A percentile compares a stretch with the other conserved stretches of the same genome.
Evolutionary conservation across 2,888 invertebrate genomes (phyloP).

Genomic region (Dryomyza anilis): DNA sequence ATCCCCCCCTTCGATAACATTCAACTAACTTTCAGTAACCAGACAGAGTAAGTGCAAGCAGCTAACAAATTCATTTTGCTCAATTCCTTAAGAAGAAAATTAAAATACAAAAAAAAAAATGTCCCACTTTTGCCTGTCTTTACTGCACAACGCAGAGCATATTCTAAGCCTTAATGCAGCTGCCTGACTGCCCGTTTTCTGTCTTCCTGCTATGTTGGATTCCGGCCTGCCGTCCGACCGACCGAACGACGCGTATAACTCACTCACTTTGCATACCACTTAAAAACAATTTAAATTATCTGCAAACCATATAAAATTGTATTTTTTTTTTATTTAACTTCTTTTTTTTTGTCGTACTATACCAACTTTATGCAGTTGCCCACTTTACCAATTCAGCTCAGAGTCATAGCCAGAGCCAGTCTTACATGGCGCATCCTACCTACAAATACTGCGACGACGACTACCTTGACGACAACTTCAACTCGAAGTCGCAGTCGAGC

Average conservation of each 20-base stretch:
- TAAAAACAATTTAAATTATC: slow-evolving; percentile 37
- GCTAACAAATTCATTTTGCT: slow-evolving; percentile 1
- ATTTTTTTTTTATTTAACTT: slow-evolving; percentile 13
- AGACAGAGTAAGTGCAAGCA: neutral
- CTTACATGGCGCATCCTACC: too few species aligned
- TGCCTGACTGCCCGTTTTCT: neutral
- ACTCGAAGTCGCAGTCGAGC: too few species aligned
- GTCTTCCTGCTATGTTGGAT: too few species aligned
- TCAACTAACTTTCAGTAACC: neutral
- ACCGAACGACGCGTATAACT: slow-evolving; percentile 2
- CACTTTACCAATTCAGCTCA: too few species aligned
- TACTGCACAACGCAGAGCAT: too few species aligned
- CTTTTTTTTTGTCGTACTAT: neutral
- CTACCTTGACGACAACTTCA: too few species aligned
- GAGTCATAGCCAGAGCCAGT: too few species aligned
- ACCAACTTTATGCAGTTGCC: neutral
- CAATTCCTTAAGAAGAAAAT: neutral
- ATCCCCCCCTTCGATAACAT: neutral
- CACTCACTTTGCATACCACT: slow-evolving; percentile 36
- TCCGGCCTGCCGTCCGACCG: neutral
- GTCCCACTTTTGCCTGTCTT: too few species aligned
- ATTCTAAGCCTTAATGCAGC: too few species aligned
- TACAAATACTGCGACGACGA: too few species aligned
- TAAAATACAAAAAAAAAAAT: too few species aligned
- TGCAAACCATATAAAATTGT: slow-evolving; percentile 30